Base-by-base conservation (phyloP, 2,797 vertebrate genomes). In the Nannoperca obscura region DNA sequence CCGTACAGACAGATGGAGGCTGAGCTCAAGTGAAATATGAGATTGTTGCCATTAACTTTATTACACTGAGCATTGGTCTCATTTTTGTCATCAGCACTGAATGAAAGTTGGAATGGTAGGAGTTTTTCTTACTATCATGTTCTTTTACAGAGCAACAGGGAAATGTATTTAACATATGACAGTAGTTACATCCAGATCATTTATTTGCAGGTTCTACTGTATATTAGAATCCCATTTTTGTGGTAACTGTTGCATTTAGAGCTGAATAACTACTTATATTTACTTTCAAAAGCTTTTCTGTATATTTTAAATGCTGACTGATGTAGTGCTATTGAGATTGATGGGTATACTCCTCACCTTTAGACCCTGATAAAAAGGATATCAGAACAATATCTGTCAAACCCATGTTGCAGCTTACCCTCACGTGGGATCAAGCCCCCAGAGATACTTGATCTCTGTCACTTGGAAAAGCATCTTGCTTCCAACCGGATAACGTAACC, bases 11-110 rank as follows among this genome's bases (percentile, higher is more conserved):
- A 81, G 71, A 81, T 32, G 71, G 78, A 80, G 81, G 67, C 65
- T 60, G 76, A 78, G n/a, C 34, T 69, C 52, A 30, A 63, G 70
- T 72, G 79, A 80, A 77, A 86, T 58, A 75, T 38, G 70, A 82
- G 58, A 72, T 65, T 32, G 59, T 58, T 79, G 47, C 59, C 47
- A 66, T 73, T 68, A 79, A 73, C 71, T 77, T 76, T 68, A 88
- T 67, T 70, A 55, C 55, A 64, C 59, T 38, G 36, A 59, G n/a
- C 44, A 20, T 47, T 42, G 24, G 20, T 82, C 46, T 78, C 24
- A 34, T 65, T 47, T 63, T 60, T 50, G 53, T 52, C 67, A 75
- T 65, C 27, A 19, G 15, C 47, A 57, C 20, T 30, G 40, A 38
- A 15, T 71, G 55, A 54, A 32, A 50, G 57, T 3, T 54, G 20